phyloP scores from a whole-genome alignment of 2,113 vertebrate species.

The Ammodytes marinus region DNA sequence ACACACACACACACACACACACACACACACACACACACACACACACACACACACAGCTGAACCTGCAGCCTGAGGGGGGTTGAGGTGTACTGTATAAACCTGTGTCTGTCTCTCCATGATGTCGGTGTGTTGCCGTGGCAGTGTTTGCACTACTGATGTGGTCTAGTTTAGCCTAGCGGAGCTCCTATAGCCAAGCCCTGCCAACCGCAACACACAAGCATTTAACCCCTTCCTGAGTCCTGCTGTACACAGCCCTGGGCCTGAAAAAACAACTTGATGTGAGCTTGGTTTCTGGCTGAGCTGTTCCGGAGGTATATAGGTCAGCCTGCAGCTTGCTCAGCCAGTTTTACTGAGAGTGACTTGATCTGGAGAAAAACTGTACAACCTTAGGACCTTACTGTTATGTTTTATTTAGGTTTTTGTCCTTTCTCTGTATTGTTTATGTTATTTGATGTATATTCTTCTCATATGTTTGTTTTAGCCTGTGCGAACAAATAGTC shows the following conservation, averaged over 20 bases:
- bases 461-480: too few relatives aligned
- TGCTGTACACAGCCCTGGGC: neutral
- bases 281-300: conserved; percentile 28
- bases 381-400: neutral
- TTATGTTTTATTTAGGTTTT: too few relatives aligned
- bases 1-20: too few relatives aligned
- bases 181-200: conserved; percentile 24
- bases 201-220: neutral
- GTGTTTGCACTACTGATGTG: conserved; percentile 59
- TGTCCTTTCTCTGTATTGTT: too few relatives aligned
- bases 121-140: conserved; percentile 51
- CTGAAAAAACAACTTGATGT: conserved; percentile 2
- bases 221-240: conserved; percentile 60
- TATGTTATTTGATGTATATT: too few relatives aligned
- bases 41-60: conserved; percentile 16
- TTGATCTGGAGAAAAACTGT: neutral
- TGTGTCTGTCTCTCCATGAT: conserved; percentile 25
- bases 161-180: conserved; percentile 43
- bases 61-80: conserved; percentile 30
- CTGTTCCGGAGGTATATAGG: conserved; percentile 15
- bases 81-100: conserved; percentile 34
- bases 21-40: neutral
- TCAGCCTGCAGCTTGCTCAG: neutral
- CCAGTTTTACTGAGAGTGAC: neutral
- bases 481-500: neutral